phyloP scores from a whole-genome alignment of 1,140 invertebrate species.

The Drosophila micromelanica region DNA sequence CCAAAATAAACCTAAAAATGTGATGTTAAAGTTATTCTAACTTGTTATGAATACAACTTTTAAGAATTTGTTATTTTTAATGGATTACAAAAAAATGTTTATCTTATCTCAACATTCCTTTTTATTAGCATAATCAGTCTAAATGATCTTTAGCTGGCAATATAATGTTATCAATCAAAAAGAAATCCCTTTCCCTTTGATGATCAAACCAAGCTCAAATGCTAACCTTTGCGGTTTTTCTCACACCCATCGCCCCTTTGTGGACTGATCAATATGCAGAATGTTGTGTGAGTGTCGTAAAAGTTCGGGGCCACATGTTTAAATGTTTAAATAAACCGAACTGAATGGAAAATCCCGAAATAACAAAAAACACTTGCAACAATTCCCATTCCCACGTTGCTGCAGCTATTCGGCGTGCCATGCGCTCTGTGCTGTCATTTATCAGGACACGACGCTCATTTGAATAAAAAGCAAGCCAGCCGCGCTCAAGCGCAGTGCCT shows the following conservation, averaged over 20 bases:
- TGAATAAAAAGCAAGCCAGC: constrained; percentile 56
- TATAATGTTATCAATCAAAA: background rate
- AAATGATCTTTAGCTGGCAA: background rate
- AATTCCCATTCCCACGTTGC: constrained; percentile 66
- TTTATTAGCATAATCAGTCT: background rate
- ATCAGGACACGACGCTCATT: constrained; percentile 66
- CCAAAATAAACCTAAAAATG: too few species aligned
- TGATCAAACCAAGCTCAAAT: constrained; percentile 3
- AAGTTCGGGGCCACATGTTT: constrained; percentile 5
- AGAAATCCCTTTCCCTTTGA: background rate
- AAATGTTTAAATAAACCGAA: constrained; percentile 10
- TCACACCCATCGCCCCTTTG: background rate
- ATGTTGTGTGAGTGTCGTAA: background rate
- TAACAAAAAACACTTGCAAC: constrained; percentile 54
- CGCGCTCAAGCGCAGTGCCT: constrained; percentile 70
- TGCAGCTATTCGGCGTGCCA: background rate
- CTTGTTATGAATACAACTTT: too few species aligned
- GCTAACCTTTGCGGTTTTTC: constrained; percentile 1
- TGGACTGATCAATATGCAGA: constrained; percentile 17
- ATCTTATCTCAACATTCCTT: too few species aligned
- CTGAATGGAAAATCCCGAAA: constrained; percentile 5
- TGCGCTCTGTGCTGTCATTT: constrained; percentile 58
- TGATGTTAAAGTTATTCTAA: too few species aligned
- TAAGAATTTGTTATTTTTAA: too few species aligned
- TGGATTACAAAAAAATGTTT: too few species aligned